phyloP scores from a whole-genome alignment of 2,797 vertebrate species.

The Parauchenoglanis punctatus region DNA sequence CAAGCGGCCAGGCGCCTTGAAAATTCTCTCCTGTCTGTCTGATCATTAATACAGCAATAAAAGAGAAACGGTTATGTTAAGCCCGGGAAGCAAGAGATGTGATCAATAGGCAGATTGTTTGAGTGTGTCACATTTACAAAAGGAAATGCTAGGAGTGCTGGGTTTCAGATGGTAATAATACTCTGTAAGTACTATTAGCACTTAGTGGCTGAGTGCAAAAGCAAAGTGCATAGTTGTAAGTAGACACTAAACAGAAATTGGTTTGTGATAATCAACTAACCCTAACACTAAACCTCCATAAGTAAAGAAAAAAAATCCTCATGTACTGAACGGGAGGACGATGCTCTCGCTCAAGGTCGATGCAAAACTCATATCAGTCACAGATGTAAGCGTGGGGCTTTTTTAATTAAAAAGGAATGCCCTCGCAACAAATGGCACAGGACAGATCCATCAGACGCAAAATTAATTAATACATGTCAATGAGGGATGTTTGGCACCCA shows the following conservation, averaged over 20 bases:
- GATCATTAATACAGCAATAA: constrained; percentile 78
- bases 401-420: constrained; percentile 60
- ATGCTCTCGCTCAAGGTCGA: constrained; percentile 50
- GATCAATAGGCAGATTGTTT: constrained; percentile 80
- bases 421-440: constrained; percentile 53
- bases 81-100: constrained; percentile 71
- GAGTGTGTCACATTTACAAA: constrained; percentile 62
- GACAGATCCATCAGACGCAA: constrained; percentile 66
- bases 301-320: neutral
- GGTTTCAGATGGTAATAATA: constrained; percentile 63
- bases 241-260: constrained; percentile 25
- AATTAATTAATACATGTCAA: constrained; percentile 67
- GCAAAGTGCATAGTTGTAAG: constrained; percentile 16
- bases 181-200: constrained; percentile 29
- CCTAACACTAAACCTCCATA: constrained; percentile 2
- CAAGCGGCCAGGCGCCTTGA: constrained; percentile 77
- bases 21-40: constrained; percentile 78
- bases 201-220: constrained; percentile 11
- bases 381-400: constrained; percentile 43
- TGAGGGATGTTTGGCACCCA: constrained; percentile 59
- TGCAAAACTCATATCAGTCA: constrained; percentile 43
- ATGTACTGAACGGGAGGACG: constrained; percentile 7
- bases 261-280: constrained; percentile 23
- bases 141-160: constrained; percentile 69
- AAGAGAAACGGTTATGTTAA: constrained; percentile 80